Evolutionary conservation across 1,140 invertebrate genomes (phyloP).

Genomic region (Calephelis nemesis): DNA sequence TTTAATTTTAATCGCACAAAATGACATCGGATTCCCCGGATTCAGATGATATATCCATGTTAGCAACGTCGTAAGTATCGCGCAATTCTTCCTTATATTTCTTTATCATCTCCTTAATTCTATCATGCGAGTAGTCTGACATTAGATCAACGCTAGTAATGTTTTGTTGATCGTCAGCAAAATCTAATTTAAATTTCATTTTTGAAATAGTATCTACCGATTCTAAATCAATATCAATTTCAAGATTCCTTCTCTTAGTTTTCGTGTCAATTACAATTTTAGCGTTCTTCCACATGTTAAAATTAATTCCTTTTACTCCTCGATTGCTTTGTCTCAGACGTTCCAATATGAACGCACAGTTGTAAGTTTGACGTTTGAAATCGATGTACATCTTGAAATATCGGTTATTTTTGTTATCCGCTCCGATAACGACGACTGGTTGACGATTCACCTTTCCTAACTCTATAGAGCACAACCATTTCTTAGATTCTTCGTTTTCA

Average conservation of each 20-base stretch:
- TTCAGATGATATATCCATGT: constrained; percentile 56
- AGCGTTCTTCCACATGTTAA: constrained; percentile 53
- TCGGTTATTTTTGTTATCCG: constrained; percentile 39
- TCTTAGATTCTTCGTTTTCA: constrained; percentile 53
- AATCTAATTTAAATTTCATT: constrained; percentile 52
- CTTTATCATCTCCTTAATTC: constrained; percentile 44
- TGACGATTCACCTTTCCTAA: constrained; percentile 46
- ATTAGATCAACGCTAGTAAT: constrained; percentile 30
- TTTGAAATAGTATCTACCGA: constrained; percentile 51
- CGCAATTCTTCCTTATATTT: constrained; percentile 47
- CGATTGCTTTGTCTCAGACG: constrained; percentile 52
- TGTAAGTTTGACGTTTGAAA: constrained; percentile 27
- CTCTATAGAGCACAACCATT: constrained; percentile 44
- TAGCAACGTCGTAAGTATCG: constrained; percentile 58
- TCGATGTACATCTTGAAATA: constrained; percentile 45
- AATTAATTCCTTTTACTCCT: constrained; percentile 58
- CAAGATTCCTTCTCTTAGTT: constrained; percentile 23
- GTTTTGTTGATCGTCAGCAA: constrained; percentile 32
- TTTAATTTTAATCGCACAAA: constrained; percentile 10
- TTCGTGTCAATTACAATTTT: constrained; percentile 22
- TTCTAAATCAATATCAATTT: constrained; percentile 59
- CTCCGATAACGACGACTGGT: constrained; percentile 41
- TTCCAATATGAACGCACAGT: constrained; percentile 33
- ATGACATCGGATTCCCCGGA: constrained; percentile 19
- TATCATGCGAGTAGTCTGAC: constrained; percentile 33